phyloP scores from a whole-genome alignment of 2,888 invertebrate species.

The Polydrusus pterygomalis region DNA sequence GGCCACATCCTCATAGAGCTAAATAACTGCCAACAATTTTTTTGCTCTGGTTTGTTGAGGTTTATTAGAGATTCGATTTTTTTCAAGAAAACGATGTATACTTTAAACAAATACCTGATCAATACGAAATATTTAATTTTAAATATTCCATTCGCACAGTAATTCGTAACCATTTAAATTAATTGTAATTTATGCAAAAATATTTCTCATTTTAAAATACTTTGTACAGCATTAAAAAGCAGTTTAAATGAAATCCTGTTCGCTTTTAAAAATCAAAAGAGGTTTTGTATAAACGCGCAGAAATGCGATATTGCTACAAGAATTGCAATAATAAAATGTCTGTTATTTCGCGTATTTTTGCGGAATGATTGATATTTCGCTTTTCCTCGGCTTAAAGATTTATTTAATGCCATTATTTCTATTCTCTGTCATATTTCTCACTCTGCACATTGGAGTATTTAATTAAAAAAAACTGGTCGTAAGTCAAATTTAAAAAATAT shows the following conservation, averaged over 20 bases:
- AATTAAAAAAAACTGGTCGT: too few species aligned
- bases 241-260: background rate
- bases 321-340: constrained; percentile 26
- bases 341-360: constrained; percentile 27
- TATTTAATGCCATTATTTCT: constrained; percentile 28
- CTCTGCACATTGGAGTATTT: too few species aligned
- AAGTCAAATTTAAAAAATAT: too few species aligned
- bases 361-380: constrained; percentile 24
- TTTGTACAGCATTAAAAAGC: background rate
- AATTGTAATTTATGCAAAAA: background rate
- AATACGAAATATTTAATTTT: too few species aligned
- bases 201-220: background rate
- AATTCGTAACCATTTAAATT: too few species aligned
- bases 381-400: constrained; percentile 30
- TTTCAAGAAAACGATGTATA: too few species aligned
- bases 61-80: too few species aligned
- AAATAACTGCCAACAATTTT: too few species aligned
- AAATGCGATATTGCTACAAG: constrained; percentile 3
- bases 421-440: background rate
- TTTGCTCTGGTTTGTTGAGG: too few species aligned
- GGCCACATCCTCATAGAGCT: too few species aligned
- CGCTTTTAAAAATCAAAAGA: constrained; percentile 4
- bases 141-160: too few species aligned
- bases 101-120: too few species aligned
- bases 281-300: background rate